phyloP scores from a whole-genome alignment of 2,797 vertebrate species.

The Petrocephalus sullivani region DNA sequence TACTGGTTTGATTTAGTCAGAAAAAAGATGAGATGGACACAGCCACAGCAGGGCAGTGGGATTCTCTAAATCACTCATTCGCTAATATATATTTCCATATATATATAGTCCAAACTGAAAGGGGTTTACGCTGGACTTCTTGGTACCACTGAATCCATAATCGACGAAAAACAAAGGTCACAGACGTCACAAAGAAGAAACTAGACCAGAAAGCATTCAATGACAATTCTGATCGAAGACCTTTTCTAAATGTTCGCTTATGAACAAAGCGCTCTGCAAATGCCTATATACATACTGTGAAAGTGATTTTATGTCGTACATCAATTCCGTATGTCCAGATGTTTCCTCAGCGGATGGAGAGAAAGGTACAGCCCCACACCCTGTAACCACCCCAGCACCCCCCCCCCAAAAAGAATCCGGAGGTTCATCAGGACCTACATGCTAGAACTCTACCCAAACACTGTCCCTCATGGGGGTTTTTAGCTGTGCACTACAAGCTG shows the following conservation, averaged over 20 bases:
- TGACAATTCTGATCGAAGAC: background rate
- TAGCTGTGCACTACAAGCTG: background rate
- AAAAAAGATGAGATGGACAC: background rate
- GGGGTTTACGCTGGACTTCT: background rate
- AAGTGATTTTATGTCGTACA: background rate
- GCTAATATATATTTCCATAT: background rate
- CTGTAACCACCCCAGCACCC: background rate
- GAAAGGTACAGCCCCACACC: conserved; percentile 41
- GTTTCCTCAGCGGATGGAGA: conserved; percentile 69
- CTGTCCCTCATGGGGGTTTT: background rate
- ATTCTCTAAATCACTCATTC: background rate
- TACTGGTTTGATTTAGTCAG: background rate
- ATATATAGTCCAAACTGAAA: background rate
- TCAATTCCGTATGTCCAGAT: conserved; percentile 49
- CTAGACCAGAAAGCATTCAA: background rate
- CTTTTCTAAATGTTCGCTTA: background rate
- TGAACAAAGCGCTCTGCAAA: background rate
- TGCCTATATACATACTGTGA: background rate
- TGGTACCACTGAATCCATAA: background rate
- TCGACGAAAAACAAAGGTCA: background rate
- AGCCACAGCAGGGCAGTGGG: background rate
- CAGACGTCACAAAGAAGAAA: background rate
- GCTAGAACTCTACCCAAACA: background rate
- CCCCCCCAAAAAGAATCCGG: background rate
- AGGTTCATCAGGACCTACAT: background rate